phyloP scores from a whole-genome alignment of 2,113 vertebrate genomes.

The Corythoichthys haematopterus region DNA sequence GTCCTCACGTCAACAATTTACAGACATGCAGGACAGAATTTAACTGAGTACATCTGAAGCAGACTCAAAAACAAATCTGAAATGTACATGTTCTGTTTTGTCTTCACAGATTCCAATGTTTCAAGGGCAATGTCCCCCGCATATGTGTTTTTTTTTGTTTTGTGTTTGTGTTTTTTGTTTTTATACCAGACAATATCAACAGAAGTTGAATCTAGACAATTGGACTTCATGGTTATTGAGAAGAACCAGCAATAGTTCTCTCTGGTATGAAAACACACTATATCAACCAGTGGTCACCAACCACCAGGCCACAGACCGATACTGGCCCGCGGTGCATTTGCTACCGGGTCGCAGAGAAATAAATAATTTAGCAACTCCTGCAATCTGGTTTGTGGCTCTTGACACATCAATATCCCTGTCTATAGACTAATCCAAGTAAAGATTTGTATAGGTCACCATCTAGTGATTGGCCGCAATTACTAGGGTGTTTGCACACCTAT shows the following conservation, averaged over 20 bases:
- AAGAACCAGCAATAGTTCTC: too few relatives aligned
- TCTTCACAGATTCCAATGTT: neutral
- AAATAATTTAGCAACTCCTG: too few relatives aligned
- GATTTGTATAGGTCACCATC: too few relatives aligned
- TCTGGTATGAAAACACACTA: neutral
- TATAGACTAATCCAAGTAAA: too few relatives aligned
- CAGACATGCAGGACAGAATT: slow-evolving; percentile 28
- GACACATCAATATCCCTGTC: too few relatives aligned
- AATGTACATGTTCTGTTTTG: neutral
- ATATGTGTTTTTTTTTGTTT: neutral
- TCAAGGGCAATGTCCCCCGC: neutral
- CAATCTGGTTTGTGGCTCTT: too few relatives aligned
- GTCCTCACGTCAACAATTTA: slow-evolving; percentile 42
- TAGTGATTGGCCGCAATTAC: too few relatives aligned
- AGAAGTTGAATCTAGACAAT: neutral
- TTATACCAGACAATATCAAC: neutral
- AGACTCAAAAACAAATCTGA: slow-evolving; percentile 34
- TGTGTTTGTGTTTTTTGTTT: too few relatives aligned
- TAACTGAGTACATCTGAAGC: slow-evolving; percentile 26
- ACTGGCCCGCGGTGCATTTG: too few relatives aligned
- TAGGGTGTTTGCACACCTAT: too few relatives aligned
- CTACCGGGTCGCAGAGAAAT: too few relatives aligned
- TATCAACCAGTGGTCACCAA: neutral
- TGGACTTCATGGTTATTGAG: neutral
- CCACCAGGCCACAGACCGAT: too few relatives aligned